These are phyloP conservation scores for Chiloscyllium plagiosum DNA, from an alignment of 2,113 vertebrate genomes.

Conservation along the genomic window DNA sequence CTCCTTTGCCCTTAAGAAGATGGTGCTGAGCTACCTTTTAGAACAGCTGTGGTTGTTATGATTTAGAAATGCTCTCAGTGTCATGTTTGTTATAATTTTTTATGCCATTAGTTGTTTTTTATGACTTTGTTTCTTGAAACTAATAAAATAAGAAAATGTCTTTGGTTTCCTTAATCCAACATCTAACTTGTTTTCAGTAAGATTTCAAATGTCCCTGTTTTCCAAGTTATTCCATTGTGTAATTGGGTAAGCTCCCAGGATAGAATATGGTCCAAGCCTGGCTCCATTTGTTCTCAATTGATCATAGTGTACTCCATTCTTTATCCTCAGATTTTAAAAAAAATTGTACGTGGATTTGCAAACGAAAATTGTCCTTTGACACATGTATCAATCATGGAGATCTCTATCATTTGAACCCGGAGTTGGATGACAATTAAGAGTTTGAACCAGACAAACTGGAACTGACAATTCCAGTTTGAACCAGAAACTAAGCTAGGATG, in stretches of 20 bases:
- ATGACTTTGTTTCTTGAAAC: neutral
- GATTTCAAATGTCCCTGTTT: neutral
- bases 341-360: neutral
- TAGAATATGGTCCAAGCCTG: neutral
- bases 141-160: neutral
- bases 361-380: neutral
- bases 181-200: neutral
- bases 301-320: neutral
- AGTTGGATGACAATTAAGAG: neutral
- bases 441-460: too few species aligned
- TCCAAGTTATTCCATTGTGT: neutral
- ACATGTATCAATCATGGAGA: neutral
- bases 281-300: neutral
- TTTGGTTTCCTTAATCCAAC: neutral
- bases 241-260: neutral
- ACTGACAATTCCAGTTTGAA: neutral
- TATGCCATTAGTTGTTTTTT: too few species aligned
- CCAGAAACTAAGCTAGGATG: neutral
- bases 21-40: neutral
- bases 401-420: neutral
- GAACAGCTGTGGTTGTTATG: neutral
- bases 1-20: neutral
- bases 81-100: neutral
- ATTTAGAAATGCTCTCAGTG: neutral
- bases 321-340: neutral